Evolutionary conservation across 2,888 invertebrate species (phyloP).

Genomic region (Apocheima hispidaria): DNA sequence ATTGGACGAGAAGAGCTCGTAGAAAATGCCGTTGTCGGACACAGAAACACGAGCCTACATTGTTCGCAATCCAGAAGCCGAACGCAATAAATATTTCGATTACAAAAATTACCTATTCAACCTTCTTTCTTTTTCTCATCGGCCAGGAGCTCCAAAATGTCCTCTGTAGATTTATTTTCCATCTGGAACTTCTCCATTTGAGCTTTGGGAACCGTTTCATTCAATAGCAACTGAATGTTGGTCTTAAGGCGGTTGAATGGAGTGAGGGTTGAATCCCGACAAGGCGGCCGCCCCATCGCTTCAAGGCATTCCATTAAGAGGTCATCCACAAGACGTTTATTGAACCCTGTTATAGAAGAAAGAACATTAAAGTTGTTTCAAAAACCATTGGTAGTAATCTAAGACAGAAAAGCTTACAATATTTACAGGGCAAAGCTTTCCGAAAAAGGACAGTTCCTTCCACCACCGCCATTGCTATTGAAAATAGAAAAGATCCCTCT

Average conservation of each 20-base stretch:
- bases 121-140: conserved; percentile 65
- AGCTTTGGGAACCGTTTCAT: conserved; percentile 92
- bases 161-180: conserved; percentile 91
- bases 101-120: conserved; percentile 11
- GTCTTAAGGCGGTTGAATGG: conserved; percentile 89
- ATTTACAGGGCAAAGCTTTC: conserved; percentile 54
- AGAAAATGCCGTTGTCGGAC: too few species aligned
- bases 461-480: conserved; percentile 51
- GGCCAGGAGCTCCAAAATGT: conserved; percentile 91
- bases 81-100: conserved; percentile 14
- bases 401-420: conserved; percentile 29
- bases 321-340: conserved; percentile 92
- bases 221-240: conserved; percentile 92
- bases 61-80: conserved; percentile 1
- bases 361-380: background rate
- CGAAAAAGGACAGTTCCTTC: conserved; percentile 30
- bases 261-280: conserved; percentile 83
- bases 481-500: conserved; percentile 39
- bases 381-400: background rate
- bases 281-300: conserved; percentile 90
- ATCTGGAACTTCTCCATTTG: conserved; percentile 91
- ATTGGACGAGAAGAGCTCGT: too few species aligned
- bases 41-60: too few species aligned
- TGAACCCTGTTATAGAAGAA: conserved; percentile 76
- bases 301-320: conserved; percentile 92